phyloP scores from a whole-genome alignment of 2,888 invertebrate genomes.

The Gymnoscelis rufifasciata region DNA sequence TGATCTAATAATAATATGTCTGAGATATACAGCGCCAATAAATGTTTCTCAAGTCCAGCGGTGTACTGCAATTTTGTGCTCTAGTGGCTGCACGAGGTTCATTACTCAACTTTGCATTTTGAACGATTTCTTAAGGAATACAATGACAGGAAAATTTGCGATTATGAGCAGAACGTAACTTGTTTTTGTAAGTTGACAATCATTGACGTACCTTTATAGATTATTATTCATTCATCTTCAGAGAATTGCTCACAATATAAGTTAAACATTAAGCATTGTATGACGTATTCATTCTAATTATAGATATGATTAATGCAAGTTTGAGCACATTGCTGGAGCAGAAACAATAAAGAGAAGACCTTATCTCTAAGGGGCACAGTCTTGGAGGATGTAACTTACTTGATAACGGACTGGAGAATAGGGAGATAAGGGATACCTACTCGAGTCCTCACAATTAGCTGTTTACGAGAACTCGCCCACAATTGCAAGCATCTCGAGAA shows the following conservation, averaged over 20 bases:
- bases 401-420: conserved; percentile 23
- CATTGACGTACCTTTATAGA: conserved; percentile 3
- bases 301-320: conserved; percentile 25
- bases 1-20: conserved; percentile 40
- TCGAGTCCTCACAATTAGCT: conserved; percentile 8
- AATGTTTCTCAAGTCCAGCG: conserved; percentile 23
- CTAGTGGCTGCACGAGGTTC: conserved; percentile 4
- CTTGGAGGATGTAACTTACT: conserved; percentile 22
- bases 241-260: conserved; percentile 24
- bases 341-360: conserved; percentile 17
- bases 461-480: background rate
- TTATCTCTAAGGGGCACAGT: conserved; percentile 20
- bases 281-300: conserved; percentile 28
- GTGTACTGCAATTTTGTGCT: conserved; percentile 21
- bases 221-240: conserved; percentile 27
- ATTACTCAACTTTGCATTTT: conserved; percentile 2
- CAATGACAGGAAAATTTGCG: conserved; percentile 6
- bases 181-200: conserved; percentile 14
- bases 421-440: conserved; percentile 19
- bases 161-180: conserved; percentile 7
- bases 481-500: conserved; percentile 1
- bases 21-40: conserved; percentile 32
- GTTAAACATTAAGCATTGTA: conserved; percentile 18
- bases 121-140: background rate
- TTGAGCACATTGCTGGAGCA: conserved; percentile 21